A percentile compares a stretch with the other conserved stretches of the same genome.
Conservation (phyloP, 2,888 invertebrate genomes). For the Luffia ferchaultella region DNA sequence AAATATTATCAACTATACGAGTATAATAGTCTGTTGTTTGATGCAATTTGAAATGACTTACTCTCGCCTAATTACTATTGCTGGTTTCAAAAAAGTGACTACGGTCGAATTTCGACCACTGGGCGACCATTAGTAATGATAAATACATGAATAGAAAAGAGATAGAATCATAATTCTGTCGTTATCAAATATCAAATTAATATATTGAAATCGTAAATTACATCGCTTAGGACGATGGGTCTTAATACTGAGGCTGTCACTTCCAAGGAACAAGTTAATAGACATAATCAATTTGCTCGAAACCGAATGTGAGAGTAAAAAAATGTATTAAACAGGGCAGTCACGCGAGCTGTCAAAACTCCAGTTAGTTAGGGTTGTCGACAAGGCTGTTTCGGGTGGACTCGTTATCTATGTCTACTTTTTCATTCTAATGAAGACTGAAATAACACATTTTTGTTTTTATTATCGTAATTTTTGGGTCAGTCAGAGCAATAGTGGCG, state of each 20-base stretch:
- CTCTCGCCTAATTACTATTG: too few species aligned
- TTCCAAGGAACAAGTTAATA: conserved; percentile 40
- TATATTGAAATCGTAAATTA: conserved; percentile 1
- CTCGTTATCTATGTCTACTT: neutral
- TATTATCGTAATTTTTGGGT: too few species aligned
- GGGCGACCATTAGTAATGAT: too few species aligned
- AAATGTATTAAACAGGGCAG: conserved; percentile 34
- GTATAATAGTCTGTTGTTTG: too few species aligned
- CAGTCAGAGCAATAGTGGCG: too few species aligned
- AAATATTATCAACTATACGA: too few species aligned
- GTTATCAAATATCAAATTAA: neutral
- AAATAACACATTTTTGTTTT: neutral
- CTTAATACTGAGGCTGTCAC: conserved; percentile 38
- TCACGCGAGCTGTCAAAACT: conserved; percentile 47
- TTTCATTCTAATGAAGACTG: neutral
- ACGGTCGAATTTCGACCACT: too few species aligned
- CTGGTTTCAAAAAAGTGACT: too few species aligned
- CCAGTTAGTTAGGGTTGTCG: conserved; percentile 20
- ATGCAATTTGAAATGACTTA: too few species aligned
- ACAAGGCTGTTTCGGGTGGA: conserved; percentile 1
- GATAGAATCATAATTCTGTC: too few species aligned
- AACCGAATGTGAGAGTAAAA: conserved; percentile 25
- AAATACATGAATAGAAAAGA: too few species aligned
- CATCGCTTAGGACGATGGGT: conserved; percentile 20
- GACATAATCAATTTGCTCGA: conserved; percentile 43